Percentiles rank a stretch among this genome's conserved stretches.
Evolutionary conservation across 2,797 vertebrate genomes (phyloP).

Genomic region (Chloroceryle inda): DNA sequence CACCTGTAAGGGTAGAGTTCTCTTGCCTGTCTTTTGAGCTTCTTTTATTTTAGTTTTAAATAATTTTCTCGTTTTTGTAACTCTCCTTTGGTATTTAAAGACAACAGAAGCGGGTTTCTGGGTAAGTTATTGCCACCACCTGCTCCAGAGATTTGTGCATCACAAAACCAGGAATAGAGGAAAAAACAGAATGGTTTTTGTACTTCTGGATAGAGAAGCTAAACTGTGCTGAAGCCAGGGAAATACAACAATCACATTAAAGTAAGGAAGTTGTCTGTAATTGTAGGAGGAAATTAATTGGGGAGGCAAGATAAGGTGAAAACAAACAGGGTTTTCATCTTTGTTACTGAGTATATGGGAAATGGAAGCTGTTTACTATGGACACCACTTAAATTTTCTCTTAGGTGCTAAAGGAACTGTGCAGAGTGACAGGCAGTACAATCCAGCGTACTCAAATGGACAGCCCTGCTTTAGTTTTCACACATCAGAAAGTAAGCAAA

Average conservation of each 20-base stretch:
- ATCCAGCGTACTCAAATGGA: accelerated
- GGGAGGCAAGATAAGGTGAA: not conserved
- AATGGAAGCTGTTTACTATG: not conserved
- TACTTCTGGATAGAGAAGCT: not conserved
- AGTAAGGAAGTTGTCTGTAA: not conserved
- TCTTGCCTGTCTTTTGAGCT: not conserved
- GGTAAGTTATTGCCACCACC: not conserved
- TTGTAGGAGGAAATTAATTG: not conserved
- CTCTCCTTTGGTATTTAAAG: not conserved
- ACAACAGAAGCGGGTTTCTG: not conserved
- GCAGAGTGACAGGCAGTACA: not conserved
- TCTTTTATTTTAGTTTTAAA: not conserved
- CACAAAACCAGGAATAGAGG: not conserved
- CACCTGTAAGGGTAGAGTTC: not conserved
- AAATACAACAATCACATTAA: not conserved
- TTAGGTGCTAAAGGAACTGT: not conserved
- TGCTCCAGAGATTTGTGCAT: not conserved
- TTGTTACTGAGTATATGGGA: not conserved
- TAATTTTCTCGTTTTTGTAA: not conserved
- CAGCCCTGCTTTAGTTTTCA: no score
- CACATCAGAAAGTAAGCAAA: not conserved
- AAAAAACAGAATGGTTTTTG: not conserved
- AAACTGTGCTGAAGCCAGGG: not conserved
- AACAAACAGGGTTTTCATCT: not conserved
- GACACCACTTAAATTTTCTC: not conserved